Evolutionary conservation across 2,113 vertebrate species (phyloP).

Genomic region (Cisticola juncidis): DNA sequence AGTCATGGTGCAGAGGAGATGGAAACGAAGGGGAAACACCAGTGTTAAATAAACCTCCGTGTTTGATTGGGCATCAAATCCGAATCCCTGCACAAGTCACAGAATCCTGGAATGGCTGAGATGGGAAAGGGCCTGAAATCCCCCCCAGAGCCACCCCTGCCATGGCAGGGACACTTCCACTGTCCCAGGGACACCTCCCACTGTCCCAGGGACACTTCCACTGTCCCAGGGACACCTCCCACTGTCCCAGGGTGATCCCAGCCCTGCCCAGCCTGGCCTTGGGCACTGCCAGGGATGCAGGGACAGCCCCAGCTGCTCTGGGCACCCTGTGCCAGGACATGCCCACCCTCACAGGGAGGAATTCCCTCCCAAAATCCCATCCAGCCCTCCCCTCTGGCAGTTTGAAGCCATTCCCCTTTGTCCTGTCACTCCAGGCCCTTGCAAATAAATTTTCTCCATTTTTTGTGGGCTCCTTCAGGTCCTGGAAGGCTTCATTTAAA

Average conservation of each 20-base stretch:
- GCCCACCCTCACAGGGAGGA: accelerated
- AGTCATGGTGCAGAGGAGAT: neutral
- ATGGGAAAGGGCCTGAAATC: neutral
- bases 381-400: accelerated
- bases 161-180: neutral
- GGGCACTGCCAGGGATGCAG: neutral
- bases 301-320: neutral
- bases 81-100: accelerated
- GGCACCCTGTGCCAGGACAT: neutral
- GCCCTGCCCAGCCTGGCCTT: accelerated
- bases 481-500: neutral
- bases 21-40: neutral
- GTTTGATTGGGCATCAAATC: accelerated
- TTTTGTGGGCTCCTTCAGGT: neutral
- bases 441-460: no score
- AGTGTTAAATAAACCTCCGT: neutral
- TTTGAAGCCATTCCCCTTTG: neutral
- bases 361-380: neutral
- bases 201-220: neutral
- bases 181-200: neutral
- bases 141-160: neutral
- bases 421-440: neutral
- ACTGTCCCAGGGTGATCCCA: neutral
- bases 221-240: neutral
- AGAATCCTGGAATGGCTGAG: neutral